Conservation (phyloP, 2,113 vertebrate species). For the Cyanistes caeruleus region DNA sequence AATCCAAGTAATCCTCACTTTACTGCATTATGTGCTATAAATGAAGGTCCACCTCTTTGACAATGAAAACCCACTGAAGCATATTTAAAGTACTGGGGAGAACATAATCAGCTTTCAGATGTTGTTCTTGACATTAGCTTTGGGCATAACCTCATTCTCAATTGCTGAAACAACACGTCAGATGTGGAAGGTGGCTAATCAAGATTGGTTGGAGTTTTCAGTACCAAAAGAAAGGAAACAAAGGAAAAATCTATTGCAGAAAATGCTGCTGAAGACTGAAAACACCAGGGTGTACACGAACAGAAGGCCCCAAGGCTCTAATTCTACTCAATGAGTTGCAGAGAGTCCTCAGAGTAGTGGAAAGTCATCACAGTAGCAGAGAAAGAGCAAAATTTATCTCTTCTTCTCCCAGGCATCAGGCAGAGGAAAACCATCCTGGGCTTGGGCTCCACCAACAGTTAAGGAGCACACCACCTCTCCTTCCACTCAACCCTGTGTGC, state of each 20-base stretch:
- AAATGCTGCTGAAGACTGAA: not conserved
- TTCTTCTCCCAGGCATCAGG: not conserved
- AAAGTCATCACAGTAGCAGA: not conserved
- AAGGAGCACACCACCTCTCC: not conserved
- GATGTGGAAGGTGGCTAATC: not conserved
- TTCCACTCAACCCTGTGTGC: not conserved
- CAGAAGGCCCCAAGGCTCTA: not conserved
- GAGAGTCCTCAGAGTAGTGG: not conserved
- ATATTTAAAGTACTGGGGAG: constrained; percentile 7
- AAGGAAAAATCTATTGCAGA: not conserved
- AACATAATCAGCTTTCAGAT: constrained; percentile 33
- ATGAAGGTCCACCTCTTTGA: constrained; percentile 13
- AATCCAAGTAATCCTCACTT: constrained; percentile 52
- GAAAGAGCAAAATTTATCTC: not conserved
- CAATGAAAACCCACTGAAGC: constrained; percentile 53
- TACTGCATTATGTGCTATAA: constrained; percentile 40
- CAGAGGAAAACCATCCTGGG: not conserved
- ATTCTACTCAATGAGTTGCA: not conserved
- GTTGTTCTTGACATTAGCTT: constrained; percentile 2
- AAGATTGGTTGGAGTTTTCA: not conserved
- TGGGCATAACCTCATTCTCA: not conserved
- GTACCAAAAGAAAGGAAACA: not conserved
- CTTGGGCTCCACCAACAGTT: not conserved
- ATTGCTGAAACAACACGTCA: not conserved
- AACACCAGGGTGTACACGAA: not conserved